Base-by-base conservation (phyloP, 2,888 invertebrate species). In the Xanthia togata region DNA sequence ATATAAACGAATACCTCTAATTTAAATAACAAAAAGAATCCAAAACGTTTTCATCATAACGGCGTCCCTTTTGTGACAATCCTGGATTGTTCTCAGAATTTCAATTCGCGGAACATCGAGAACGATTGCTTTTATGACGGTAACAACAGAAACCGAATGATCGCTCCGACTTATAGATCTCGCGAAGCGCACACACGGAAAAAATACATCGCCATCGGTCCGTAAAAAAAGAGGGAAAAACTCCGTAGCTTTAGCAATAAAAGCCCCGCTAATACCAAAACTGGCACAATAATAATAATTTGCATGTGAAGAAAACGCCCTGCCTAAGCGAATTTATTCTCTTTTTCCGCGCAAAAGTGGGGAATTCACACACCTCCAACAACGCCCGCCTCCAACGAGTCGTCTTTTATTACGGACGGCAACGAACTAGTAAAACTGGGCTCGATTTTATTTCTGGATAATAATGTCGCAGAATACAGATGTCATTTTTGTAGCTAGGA, bases 211-310 rank as follows among this genome's bases (percentile, higher is more conserved):
- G 80, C 82, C 85, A 83, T 85, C 86, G 81, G 83, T 79, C 87
- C 87, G 87, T 88, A 86, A 89, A 90, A n/a, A 85, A 88, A 86
- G 80, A 82, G 85, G 84, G 78, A 70, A 87, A 88, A 89, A 85
- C 83, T 81, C 81, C 78, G 81, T 80, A 85, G 88, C 83, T 87
- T 87, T 85, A 77, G 89, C 89, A 89, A 91, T 92, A 92, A 92
- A 92, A 92, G 88, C 90, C 89, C 89, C 90, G 90, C 92, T 93
- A 93, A 94, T 93, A 92, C 92, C 88, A 88, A 81, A 90, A 90
- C 91, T 89, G 91, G 92, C 92, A 92, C 93, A 93, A 94, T 93
- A 93, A 94, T 93, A 93, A 94, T 93, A 93, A 94, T 94, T 93
- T 93, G 94, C 93, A 93, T 93, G 92, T 92, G 92, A 90, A 92